These are phyloP conservation scores for Zeuzera pyrina DNA, from an alignment of 2,888 invertebrate genomes.

Conservation along the genomic window DNA sequence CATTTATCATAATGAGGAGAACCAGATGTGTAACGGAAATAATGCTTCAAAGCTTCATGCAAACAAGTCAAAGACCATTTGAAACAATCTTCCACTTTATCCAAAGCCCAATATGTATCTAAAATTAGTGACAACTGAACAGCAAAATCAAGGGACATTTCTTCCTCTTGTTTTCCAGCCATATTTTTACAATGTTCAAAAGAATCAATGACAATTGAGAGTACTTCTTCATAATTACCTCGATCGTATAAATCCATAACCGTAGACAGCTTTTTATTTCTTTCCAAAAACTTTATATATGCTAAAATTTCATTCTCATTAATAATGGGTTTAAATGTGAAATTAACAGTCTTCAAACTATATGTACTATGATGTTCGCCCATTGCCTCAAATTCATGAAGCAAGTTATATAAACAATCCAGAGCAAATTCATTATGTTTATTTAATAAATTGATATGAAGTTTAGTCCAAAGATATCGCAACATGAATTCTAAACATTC, in stretches of 20 bases:
- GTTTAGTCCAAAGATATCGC: constrained; percentile 55
- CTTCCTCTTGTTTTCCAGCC: constrained; percentile 53
- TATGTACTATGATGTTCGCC: constrained; percentile 45
- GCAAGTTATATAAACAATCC: constrained; percentile 54
- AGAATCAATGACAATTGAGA: constrained; percentile 78
- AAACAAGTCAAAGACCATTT: constrained; percentile 85
- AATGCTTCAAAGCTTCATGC: constrained; percentile 80
- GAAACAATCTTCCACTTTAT: constrained; percentile 77
- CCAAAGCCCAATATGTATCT: constrained; percentile 77
- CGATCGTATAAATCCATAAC: constrained; percentile 78
- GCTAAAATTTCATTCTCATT: constrained; percentile 43
- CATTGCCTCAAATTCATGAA: constrained; percentile 59
- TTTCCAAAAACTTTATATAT: constrained; percentile 54
- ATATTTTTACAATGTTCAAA: constrained; percentile 71
- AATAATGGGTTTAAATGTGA: constrained; percentile 49
- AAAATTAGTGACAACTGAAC: constrained; percentile 75
- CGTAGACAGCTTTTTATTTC: constrained; percentile 73
- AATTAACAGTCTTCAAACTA: constrained; percentile 43
- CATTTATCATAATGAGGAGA: constrained; percentile 59
- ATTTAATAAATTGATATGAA: constrained; percentile 52
- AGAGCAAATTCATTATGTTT: constrained; percentile 53
- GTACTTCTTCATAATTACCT: constrained; percentile 77
- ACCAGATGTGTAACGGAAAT: constrained; percentile 60
- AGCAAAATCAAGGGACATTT: constrained; percentile 69
- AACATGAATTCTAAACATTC: constrained; percentile 48